Evolutionary conservation across 2,888 invertebrate genomes (phyloP), one percentile per base, ranked within the genome.

Genomic region (Lithodes maja): DNA sequence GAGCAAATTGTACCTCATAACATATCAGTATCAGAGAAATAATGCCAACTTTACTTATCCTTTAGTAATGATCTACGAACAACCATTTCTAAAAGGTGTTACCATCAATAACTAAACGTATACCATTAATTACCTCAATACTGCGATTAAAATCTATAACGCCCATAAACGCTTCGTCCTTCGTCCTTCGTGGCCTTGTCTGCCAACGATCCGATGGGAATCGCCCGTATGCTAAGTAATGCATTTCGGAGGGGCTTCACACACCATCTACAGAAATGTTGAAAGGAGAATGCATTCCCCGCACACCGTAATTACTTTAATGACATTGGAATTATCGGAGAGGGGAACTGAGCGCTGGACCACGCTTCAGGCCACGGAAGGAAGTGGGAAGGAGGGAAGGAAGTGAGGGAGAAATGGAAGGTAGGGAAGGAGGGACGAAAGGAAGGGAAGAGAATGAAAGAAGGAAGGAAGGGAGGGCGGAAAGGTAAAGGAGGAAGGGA

Each of bases 271-370:
- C 71, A 71, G 71, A 71, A 71, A 2, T 71, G 71, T 12, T 71
- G 71, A 71, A 71, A 71, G 71, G 71, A 71, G 71, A 71, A 71
- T 71, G 71, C 71, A 71, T 71, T 71, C 71, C 71, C 71, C 17
- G 71, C 17, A 17, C 17, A n/a, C 71, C 71, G 71, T 71, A 71
- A 71, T 71, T 71, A 71, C 71, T 71, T 71, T 71, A 71, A 71
- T 71, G 71, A 71, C 71, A 71, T 71, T 71, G 71, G 71, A 71
- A 71, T 71, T 71, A 71, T 71, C 71, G 71, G 71, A 71, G 71
- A 71, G 71, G 71, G 71, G 71, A 71, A 17, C 15, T 33, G 33
- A 33, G 71, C 71, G 71, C 71, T 71, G 71, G 17, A 17, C n/a
- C 50, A 78, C 12, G 50, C 15, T 33, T 33, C 12, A 52, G 52